Conservation (phyloP, 2,113 vertebrate species). For the Coryphaenoides rupestris region DNA sequence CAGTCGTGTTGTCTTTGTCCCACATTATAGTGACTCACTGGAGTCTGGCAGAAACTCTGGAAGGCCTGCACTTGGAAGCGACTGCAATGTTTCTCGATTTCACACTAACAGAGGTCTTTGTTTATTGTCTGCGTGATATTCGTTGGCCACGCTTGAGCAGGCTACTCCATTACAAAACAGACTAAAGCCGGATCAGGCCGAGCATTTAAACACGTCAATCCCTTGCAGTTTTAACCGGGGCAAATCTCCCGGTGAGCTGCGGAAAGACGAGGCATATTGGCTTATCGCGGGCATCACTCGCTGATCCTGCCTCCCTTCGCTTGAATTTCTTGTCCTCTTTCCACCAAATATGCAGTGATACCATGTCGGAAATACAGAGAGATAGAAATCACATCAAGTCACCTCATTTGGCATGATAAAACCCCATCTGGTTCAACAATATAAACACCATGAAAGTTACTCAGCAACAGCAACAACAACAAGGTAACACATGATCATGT, state of each 20-base stretch:
- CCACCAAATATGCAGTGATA: too few relatives aligned
- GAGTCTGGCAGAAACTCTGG: slow-evolving; percentile 3
- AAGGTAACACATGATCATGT: too few relatives aligned
- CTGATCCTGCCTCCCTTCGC: not conserved
- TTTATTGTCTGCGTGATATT: not conserved
- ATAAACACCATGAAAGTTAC: too few relatives aligned
- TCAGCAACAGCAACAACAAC: too few relatives aligned
- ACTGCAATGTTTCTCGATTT: slow-evolving; percentile 36
- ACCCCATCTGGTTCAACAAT: too few relatives aligned
- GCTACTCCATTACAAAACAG: slow-evolving; percentile 11
- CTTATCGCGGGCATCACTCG: not conserved
- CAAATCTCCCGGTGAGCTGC: not conserved
- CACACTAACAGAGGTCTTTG: slow-evolving; percentile 15
- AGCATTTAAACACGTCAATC: slow-evolving; percentile 2
- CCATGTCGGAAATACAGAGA: too few relatives aligned
- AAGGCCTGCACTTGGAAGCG: slow-evolving; percentile 1
- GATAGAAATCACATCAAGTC: too few relatives aligned
- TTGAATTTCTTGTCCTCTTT: too few relatives aligned
- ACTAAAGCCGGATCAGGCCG: slow-evolving; percentile 22
- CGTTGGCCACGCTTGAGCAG: not conserved
- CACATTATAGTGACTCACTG: slow-evolving; percentile 11
- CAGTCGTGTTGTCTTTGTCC: not conserved
- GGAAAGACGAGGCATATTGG: slow-evolving; percentile 1
- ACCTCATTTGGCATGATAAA: too few relatives aligned
- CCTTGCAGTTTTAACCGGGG: not conserved